Evolutionary conservation across 64 coral and sea anemone species (phyloP).

Genomic region (Anthopleura sola): DNA sequence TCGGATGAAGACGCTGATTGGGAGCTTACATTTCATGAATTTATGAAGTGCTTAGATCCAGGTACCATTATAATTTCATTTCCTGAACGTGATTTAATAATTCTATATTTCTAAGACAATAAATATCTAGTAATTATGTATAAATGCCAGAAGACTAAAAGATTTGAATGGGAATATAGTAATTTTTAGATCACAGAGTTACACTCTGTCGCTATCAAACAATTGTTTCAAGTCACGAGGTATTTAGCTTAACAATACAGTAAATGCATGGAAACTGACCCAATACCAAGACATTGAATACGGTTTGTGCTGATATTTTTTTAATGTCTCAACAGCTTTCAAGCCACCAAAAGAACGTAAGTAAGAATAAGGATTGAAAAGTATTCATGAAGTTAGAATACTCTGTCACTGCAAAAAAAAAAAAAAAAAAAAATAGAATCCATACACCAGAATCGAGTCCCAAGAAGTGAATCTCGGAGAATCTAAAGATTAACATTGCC

Average conservation of each 20-base stretch:
- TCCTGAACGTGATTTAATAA: background rate
- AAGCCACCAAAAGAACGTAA: conserved; percentile 81
- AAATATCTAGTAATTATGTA: background rate
- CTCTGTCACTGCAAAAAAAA: background rate
- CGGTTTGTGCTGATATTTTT: background rate
- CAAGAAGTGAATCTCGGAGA: no score
- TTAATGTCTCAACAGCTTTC: conserved; percentile 42
- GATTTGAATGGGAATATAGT: background rate
- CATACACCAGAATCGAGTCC: background rate
- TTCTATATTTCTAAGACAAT: no score
- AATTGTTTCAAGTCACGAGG: no score
- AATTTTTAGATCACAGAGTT: no score
- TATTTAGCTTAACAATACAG: no score
- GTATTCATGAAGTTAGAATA: no score
- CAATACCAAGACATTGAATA: no score
- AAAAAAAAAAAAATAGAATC: no score
- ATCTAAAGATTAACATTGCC: no score
- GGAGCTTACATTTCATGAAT: conserved; percentile 48
- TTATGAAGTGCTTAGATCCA: conserved; percentile 47
- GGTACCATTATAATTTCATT: background rate
- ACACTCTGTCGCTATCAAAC: no score
- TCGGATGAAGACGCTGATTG: conserved; percentile 44
- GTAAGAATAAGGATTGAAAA: background rate
- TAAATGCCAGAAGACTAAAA: background rate
- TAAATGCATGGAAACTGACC: no score